Base-by-base conservation (phyloP, 1,140 invertebrate species). In the Cylas formicarius region DNA sequence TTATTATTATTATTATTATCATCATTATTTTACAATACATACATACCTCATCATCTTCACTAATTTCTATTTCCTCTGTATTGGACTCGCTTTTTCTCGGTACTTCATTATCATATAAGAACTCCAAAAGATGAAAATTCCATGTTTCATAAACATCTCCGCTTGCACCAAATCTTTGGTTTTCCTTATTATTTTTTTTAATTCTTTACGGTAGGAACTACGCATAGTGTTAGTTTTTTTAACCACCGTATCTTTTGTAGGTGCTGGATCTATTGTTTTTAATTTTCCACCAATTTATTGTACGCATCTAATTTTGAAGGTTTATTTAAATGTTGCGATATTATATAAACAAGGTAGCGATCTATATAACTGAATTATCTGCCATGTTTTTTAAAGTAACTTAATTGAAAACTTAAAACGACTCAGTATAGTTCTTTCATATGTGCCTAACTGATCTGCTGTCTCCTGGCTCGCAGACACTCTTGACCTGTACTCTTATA, bases 151-250 rank as follows among this genome's bases (percentile, higher is more conserved):
- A 26, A 9, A n/a, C n/a, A 9, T 26, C 24, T 26, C 24, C 24
- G 16, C 27, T 28, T 14, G 6, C 11, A 14, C 27, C 27, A 28
- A 14, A 11, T 28, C 27, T 28, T 28, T 28, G 11, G 27, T 14
- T 28, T n/a, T n/a, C 11, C 16, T 28, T 28, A 2, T 11, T n/a
- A n/a, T 28, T 28, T 28, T 28, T 28, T 28, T 28, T 14, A 28
- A 14, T 28, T 28, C 27, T 14, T 28, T 28, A n/a, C 27, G 11
- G 27, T 28, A 28, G n/a, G 27, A 28, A 14, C 27, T 28, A 28
- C 27, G 27, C 27, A 28, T 28, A 28, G 11, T 28, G 16, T 28
- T 28, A 28, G 16, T 28, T 28, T 28, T 28, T 28, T 28, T 28
- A 28, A 28, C 27, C 27, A 28, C 27, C 27, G 16, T 11, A 28